These are phyloP conservation scores for Turdus rufiventris DNA, from an alignment of 2,113 vertebrate species.

Conservation along the genomic window DNA sequence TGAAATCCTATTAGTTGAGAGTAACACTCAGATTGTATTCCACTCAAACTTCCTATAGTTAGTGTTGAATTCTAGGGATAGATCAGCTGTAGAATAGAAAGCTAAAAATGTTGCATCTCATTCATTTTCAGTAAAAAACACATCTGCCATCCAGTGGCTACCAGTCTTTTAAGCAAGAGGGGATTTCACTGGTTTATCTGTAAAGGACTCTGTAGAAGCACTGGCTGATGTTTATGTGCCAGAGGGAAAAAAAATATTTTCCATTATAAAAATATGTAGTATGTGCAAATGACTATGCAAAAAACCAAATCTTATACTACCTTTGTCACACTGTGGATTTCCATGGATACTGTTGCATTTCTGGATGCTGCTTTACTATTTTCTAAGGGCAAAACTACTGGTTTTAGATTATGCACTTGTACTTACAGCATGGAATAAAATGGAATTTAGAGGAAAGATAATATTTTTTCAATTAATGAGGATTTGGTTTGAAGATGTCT, in stretches of 20 bases:
- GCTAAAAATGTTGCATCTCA: neutral
- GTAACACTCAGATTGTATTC: neutral
- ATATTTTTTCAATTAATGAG: neutral
- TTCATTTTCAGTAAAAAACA: neutral
- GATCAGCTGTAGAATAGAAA: neutral
- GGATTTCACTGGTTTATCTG: neutral
- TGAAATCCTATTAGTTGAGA: neutral
- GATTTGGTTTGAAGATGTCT: neutral
- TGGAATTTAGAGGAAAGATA: neutral
- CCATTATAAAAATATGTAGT: neutral
- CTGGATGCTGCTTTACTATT: neutral
- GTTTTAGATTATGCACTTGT: neutral
- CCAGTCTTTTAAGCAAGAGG: neutral
- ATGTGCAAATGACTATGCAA: neutral
- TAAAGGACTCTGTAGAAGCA: neutral
- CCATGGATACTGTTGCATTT: neutral
- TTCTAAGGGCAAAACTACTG: neutral
- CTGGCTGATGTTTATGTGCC: neutral
- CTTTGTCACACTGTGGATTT: neutral
- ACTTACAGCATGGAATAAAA: neutral
- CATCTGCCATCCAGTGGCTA: neutral
- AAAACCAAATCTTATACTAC: neutral
- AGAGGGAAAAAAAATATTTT: neutral
- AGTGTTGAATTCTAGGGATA: neutral
- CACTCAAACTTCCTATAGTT: neutral